Base-by-base conservation (phyloP, 2,888 invertebrate genomes). In the Leptopilina myrica region DNA sequence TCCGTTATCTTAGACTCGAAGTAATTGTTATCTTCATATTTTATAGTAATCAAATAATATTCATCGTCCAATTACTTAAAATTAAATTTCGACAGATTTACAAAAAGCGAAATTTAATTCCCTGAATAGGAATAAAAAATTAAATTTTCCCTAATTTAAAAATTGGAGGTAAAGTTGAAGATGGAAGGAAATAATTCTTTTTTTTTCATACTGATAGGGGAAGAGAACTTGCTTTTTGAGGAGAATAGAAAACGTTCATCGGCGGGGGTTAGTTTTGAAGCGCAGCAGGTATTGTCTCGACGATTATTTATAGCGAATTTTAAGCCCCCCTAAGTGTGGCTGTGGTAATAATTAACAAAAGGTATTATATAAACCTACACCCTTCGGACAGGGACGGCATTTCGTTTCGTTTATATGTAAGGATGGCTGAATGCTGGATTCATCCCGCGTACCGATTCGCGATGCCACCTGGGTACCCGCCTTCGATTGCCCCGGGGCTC, bases 271-370 rank as follows among this genome's bases (percentile, higher is more conserved):
- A 43, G 8, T 43, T 43, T 7, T 15, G 79, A 76, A 56, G 66
- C 76, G 65, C 59, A 78, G 83, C 66, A 77, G 83, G 82, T 84
- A 87, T 87, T 87, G 87, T 87, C 86, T 85, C 82, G 64, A 78
- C 81, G 85, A 87, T 87, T 88, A 88, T 88, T 88, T 87, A 88
- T 85, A 87, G 85, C 80, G 80, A 85, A 88, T 88, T 88, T 88
- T 88, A 87, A 88, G 87, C 87, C 88, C 88, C 88, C 86, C 86
- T 84, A 86, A 87, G 86, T 85, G 86, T 86, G 86, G 86, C 83
- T 84, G 86, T 83, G 82, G 86, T 86, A 87, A 88, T 88, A 88
- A 88, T 88, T 88, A 88, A 88, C 88, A 88, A 88, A 88, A 88
- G 86, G 88, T 87, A 88, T 88, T 88, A 33, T 33, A 88, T 86